phyloP scores from a whole-genome alignment of 2,888 invertebrate genomes.

The Pheosia tremula region DNA sequence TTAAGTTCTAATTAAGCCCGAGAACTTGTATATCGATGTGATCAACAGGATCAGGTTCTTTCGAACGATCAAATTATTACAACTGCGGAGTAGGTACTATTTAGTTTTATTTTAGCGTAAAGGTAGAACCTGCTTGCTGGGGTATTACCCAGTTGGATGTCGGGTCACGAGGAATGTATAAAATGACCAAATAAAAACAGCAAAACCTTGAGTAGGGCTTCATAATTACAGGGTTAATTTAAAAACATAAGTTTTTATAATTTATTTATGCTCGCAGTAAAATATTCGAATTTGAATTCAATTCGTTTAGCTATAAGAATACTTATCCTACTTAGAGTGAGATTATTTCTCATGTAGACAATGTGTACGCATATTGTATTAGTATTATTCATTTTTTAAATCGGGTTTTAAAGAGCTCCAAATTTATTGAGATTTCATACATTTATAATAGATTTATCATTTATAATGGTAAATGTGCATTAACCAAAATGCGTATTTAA shows the following conservation, averaged over 20 bases:
- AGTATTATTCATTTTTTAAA: too few species aligned
- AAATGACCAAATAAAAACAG: not conserved
- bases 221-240: not conserved
- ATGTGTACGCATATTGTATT: too few species aligned
- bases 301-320: too few species aligned
- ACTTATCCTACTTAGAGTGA: too few species aligned
- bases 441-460: too few species aligned
- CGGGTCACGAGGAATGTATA: not conserved
- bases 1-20: not conserved
- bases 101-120: not conserved
- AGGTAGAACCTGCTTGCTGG: not conserved
- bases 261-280: not conserved
- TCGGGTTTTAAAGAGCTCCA: too few species aligned
- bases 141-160: not conserved
- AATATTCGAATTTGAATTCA: not conserved
- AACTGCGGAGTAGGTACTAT: not conserved
- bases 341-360: too few species aligned
- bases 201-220: not conserved
- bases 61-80: not conserved
- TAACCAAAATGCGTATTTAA: too few species aligned
- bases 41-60: slow-evolving; percentile 1
- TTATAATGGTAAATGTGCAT: too few species aligned
- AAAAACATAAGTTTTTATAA: not conserved
- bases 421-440: too few species aligned
- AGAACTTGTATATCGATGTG: not conserved